Conservation (phyloP, 2,888 invertebrate genomes). For the Pyralis farinalis region DNA sequence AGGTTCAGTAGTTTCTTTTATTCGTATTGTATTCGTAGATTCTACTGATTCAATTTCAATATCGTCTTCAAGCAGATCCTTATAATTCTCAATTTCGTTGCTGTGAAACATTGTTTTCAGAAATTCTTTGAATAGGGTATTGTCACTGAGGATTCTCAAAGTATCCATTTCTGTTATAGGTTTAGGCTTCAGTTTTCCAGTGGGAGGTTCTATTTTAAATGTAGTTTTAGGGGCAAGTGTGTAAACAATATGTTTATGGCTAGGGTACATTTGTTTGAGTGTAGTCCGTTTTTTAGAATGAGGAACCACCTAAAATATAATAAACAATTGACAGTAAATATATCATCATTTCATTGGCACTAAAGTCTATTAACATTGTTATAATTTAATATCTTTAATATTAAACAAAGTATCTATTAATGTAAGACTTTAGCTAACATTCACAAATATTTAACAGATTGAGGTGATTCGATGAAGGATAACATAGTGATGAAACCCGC, state of each 20-base stretch:
- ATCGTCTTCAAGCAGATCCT: constrained; percentile 13
- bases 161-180: constrained; percentile 21
- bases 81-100: constrained; percentile 31
- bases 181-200: constrained; percentile 18
- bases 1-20: neutral
- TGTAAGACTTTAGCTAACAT: too few relatives aligned
- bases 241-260: too few relatives aligned
- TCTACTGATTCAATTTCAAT: neutral
- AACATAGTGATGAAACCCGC: too few relatives aligned
- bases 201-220: constrained; percentile 31
- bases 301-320: constrained; percentile 37
- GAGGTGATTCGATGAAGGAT: too few relatives aligned
- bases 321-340: too few relatives aligned
- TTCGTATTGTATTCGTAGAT: neutral
- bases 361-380: too few relatives aligned
- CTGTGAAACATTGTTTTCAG: constrained; percentile 42
- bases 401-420: too few relatives aligned
- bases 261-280: constrained; percentile 4
- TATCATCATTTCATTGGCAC: too few relatives aligned
- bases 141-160: constrained; percentile 30
- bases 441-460: too few relatives aligned
- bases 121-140: constrained; percentile 40
- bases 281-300: constrained; percentile 27
- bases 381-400: too few relatives aligned
- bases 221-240: constrained; percentile 21